Percentiles rank a stretch among this genome's conserved stretches.
Conservation (phyloP, 2,113 vertebrate species). For the Ibidorhyncha struthersii region DNA sequence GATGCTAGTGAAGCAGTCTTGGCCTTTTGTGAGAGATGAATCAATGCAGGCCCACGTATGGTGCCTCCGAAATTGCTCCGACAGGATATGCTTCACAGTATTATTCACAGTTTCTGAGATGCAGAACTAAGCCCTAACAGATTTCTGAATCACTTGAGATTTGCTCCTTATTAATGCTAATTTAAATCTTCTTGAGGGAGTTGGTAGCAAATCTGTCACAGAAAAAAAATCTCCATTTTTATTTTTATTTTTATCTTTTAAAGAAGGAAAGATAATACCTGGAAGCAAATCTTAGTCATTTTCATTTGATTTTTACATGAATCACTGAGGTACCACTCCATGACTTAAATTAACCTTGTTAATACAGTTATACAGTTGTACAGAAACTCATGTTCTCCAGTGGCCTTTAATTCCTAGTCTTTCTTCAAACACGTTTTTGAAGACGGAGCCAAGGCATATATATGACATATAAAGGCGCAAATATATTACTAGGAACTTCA, state of each 20-base stretch:
- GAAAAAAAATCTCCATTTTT: neutral
- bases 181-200: neutral
- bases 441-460: neutral
- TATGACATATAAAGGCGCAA: neutral
- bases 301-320: neutral
- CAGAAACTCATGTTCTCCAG: neutral
- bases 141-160: slow-evolving; percentile 10
- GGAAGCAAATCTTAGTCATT: neutral
- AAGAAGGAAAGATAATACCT: neutral
- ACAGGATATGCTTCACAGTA: neutral
- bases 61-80: neutral
- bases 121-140: slow-evolving; percentile 1
- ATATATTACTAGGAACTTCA: neutral
- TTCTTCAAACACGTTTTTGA: neutral
- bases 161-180: slow-evolving; percentile 24
- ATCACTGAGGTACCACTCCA: neutral
- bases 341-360: neutral
- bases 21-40: neutral
- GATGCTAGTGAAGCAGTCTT: neutral
- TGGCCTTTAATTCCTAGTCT: neutral
- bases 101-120: neutral
- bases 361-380: neutral
- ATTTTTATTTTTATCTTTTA: neutral
- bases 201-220: neutral
- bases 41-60: neutral